Evolutionary conservation across 2,888 invertebrate genomes (phyloP), one percentile per base, ranked within the genome.

Genomic region (Plebejus argus): DNA sequence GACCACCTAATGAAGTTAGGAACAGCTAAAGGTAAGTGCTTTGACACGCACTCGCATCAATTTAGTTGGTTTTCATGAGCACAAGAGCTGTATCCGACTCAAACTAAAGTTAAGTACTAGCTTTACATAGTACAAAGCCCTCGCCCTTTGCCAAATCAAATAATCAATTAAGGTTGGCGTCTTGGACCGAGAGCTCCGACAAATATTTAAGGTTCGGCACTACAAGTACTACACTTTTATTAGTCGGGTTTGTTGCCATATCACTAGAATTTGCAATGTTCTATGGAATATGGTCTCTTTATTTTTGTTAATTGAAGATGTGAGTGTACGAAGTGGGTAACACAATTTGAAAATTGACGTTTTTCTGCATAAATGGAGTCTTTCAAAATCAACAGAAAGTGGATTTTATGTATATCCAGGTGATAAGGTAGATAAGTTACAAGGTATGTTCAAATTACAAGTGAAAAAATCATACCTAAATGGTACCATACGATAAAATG

Each of bases 151-250:
- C 66, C 66, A 79, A 76, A 78, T 71, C 79, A 81, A 81, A 81
- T 81, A 88, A 83, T 81, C 85, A 86, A 87, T 84, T 87, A 87
- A 85, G 85, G 84, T 83, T 83, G 81, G 81, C 81, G 83, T 83
- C 83, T 74, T 49, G 49, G 74, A 74, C 74, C 53, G 49, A 81
- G 81, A 82, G 82, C 81, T 80, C 79, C 83, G 77, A 81, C 84
- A 87, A 89, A 89, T 86, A 87, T 90, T 89, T 86, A 85, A 74
- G 53, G 74, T 53, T 49, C 28, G 45, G 45, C 71, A 20, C 10
- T 72, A 72, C 72, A 39, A 71, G 39, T 71, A 35, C 58, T 20
- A 58, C n/a, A 58, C 58, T 20, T 20, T 20, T 20, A 7, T 1
- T 6, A 58, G n/a, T 20, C 58, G 53, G 0, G 20, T n/a, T 20